These are phyloP conservation scores for Phataginus tricuspis DNA, from an alignment of 2,797 vertebrate genomes.

Conservation along the genomic window DNA sequence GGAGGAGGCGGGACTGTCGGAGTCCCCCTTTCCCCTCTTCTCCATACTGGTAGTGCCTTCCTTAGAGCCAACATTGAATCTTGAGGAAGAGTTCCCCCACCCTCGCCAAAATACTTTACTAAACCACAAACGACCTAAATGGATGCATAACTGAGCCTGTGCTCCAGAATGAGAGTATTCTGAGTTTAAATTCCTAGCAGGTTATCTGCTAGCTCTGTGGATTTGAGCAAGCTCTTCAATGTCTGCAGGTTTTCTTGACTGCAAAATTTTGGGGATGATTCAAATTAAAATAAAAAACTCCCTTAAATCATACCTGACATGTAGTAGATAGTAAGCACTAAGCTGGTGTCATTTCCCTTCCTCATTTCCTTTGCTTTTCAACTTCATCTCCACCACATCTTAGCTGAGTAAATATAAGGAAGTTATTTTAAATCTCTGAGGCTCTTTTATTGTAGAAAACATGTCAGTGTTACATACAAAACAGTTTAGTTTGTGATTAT, in stretches of 20 bases:
- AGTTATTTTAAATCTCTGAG: neutral
- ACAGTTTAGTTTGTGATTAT: neutral
- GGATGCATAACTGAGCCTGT: neutral
- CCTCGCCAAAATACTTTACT: neutral
- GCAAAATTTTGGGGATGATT: neutral
- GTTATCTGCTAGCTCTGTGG: neutral
- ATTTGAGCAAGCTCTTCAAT: neutral
- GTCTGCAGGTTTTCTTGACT: neutral
- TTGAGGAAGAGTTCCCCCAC: neutral
- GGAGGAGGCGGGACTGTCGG: neutral
- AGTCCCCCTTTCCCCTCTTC: neutral
- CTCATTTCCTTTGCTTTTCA: neutral
- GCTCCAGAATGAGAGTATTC: neutral
- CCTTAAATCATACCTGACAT: neutral
- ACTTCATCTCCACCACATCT: neutral
- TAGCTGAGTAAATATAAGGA: neutral
- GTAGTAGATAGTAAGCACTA: neutral
- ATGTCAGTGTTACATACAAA: neutral
- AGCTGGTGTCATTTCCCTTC: neutral
- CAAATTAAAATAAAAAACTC: neutral
- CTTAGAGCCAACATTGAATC: neutral
- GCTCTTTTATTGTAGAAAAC: neutral
- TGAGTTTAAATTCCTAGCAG: neutral
- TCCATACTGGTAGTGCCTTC: neutral
- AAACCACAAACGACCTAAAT: neutral